A percentile compares a stretch with the other conserved stretches of the same genome.
These are phyloP conservation scores for Iselma pallidipennis DNA, from an alignment of 2,888 invertebrate species.

Conservation along the genomic window DNA sequence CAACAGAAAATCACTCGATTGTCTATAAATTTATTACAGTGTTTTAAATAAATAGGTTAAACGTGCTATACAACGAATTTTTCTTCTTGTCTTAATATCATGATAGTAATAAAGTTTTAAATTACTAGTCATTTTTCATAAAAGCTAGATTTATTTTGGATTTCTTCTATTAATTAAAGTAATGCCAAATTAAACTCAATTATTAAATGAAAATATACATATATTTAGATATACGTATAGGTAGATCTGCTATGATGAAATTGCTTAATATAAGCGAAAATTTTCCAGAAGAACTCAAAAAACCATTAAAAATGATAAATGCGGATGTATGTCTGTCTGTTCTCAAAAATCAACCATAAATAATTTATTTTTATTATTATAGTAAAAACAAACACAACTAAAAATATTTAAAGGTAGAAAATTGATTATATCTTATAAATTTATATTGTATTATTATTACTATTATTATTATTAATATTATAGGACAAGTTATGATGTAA, in stretches of 20 bases:
- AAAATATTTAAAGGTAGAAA: not conserved
- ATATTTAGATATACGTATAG: no score
- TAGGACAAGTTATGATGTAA: not conserved
- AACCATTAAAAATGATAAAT: no score
- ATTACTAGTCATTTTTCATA: no score
- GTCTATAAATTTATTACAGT: constrained; percentile 19
- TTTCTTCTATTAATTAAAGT: no score
- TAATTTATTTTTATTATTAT: not conserved
- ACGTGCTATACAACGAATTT: constrained; percentile 17
- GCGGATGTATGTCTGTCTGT: no score
- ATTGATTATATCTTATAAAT: not conserved
- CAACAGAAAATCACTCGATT: constrained; percentile 9
- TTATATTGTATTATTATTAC: not conserved
- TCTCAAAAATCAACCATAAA: not conserved
- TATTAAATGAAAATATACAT: no score
- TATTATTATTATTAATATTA: not conserved
- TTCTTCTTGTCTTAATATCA: constrained; percentile 10
- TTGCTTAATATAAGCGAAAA: not conserved
- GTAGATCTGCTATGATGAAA: no score
- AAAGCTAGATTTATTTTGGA: no score
- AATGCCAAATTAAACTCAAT: no score
- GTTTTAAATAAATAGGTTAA: constrained; percentile 21
- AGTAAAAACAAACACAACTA: no score
- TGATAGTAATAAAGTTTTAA: constrained; percentile 20
- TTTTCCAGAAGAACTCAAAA: not conserved